phyloP scores from a whole-genome alignment of 2,113 vertebrate genomes.

The Neotoma lepida region DNA sequence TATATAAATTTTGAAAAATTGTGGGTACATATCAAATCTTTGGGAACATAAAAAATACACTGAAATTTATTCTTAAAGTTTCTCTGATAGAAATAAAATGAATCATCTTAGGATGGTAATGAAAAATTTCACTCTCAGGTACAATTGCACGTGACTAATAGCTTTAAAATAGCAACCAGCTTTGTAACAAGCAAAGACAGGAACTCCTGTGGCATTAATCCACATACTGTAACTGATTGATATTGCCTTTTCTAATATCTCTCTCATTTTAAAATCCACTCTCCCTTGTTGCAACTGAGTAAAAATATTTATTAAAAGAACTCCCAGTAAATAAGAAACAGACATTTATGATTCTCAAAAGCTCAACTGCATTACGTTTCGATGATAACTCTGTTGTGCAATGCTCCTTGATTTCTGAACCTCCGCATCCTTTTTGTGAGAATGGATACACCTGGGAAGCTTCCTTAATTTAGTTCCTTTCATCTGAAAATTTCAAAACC shows the following conservation, averaged over 20 bases:
- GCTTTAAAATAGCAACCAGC: constrained; percentile 66
- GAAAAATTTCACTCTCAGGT: constrained; percentile 60
- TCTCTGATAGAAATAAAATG: constrained; percentile 47
- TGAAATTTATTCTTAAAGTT: constrained; percentile 60
- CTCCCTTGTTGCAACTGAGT: neutral
- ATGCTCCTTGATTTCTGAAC: constrained; percentile 22
- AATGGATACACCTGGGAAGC: constrained; percentile 29
- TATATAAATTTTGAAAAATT: neutral
- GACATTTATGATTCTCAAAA: neutral
- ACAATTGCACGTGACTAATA: constrained; percentile 56
- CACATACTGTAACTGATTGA: constrained; percentile 1
- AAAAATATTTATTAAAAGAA: constrained; percentile 1
- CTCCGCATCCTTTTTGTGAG: neutral
- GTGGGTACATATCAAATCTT: constrained; percentile 10
- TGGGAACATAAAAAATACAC: neutral
- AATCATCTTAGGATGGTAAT: constrained; percentile 58
- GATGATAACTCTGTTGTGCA: rapidly evolving
- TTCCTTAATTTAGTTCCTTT: constrained; percentile 70
- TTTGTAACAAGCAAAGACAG: constrained; percentile 59
- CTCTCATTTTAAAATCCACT: constrained; percentile 13
- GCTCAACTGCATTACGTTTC: neutral
- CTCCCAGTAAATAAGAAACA: neutral
- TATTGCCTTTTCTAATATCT: constrained; percentile 8
- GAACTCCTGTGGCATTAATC: neutral
- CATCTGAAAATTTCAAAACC: constrained; percentile 75